Base-by-base conservation (phyloP, 2,797 vertebrate genomes). In the Notolabrus celidotus region DNA sequence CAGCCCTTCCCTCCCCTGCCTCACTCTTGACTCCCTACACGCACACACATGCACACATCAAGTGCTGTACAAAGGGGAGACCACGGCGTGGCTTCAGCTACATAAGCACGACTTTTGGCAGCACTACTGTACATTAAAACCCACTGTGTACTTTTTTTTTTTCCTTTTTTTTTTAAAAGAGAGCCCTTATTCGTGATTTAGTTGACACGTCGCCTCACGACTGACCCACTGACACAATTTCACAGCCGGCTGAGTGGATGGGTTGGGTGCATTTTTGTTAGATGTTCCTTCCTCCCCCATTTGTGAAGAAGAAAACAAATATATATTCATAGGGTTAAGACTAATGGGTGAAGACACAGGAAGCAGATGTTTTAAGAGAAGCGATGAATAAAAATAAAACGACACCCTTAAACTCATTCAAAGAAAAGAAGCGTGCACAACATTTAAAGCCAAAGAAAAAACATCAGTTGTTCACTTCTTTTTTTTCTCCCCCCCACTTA, bases 81-180 rank as follows among this genome's bases (percentile, higher is more conserved):
- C 90, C 76, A 79, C 74, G 29, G 79, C 20, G 80, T 86, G 90
- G 90, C 77, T 82, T 85, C 79, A 89, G 93, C 92, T 92, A 92
- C 91, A 90, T 92, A 86, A 90, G 88, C 87, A 92, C 82, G 63
- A 84, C 86, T 89, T 91, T 90, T 92, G 91, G 90, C 91, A 91
- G 90, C 89, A 90, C 91, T 82, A 90, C 87, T 91, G 81, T 80
- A 91, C 89, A 86, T 85, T 71, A 77, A 88, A 90, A 86, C 82
- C 79, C 79, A 88, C 61, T 46, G 47, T 76, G 69, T 72, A 64
- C 49, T 71, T 79, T 62, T 56, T 25, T 51, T 27, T 27, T 3
- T 56, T 25, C 51, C 27, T 27, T 3, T 27, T 31, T 31, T 31
- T 31, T 83, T 88, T 85, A n/a, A 77, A 90, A 89, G 77, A 91